Evolutionary conservation across 1,140 invertebrate genomes (phyloP).

Genomic region (Pseudachorutes palmiensis): DNA sequence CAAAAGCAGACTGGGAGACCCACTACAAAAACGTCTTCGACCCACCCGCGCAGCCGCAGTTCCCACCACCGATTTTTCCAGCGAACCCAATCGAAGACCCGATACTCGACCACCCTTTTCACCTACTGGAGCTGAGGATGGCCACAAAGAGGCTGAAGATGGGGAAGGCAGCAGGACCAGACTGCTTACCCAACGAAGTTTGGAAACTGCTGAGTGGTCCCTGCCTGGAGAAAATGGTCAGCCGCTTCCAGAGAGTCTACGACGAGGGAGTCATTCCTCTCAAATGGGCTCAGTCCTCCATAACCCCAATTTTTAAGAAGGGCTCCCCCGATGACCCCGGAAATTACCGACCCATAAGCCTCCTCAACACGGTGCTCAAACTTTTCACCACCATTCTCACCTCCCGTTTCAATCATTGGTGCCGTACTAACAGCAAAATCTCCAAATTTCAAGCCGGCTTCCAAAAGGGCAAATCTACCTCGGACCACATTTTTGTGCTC

Average conservation of each 20-base stretch:
- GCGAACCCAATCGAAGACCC: neutral
- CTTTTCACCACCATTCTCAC: slow-evolving; percentile 34
- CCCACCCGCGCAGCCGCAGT: neutral
- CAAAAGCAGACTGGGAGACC: neutral
- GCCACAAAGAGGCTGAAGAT: neutral
- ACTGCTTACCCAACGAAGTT: too few relatives aligned
- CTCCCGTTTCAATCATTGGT: slow-evolving; percentile 32
- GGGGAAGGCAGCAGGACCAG: neutral
- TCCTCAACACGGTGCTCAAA: slow-evolving; percentile 37
- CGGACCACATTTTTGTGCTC: slow-evolving; percentile 36
- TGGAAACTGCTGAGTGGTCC: neutral
- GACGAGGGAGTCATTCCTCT: neutral
- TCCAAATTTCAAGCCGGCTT: slow-evolving; percentile 38
- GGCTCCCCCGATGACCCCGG: slow-evolving; percentile 22
- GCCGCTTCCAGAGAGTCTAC: neutral
- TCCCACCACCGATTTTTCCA: neutral
- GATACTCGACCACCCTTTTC: neutral
- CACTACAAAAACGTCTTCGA: neutral
- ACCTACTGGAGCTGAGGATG: neutral
- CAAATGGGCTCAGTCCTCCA: slow-evolving; percentile 9
- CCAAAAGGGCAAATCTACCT: slow-evolving; percentile 26
- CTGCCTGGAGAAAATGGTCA: neutral
- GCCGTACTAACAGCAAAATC: slow-evolving; percentile 26
- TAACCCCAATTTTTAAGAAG: slow-evolving; percentile 31
- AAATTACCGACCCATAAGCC: slow-evolving; percentile 38